phyloP scores from a whole-genome alignment of 2,888 invertebrate genomes.

The Dynastes tityus region DNA sequence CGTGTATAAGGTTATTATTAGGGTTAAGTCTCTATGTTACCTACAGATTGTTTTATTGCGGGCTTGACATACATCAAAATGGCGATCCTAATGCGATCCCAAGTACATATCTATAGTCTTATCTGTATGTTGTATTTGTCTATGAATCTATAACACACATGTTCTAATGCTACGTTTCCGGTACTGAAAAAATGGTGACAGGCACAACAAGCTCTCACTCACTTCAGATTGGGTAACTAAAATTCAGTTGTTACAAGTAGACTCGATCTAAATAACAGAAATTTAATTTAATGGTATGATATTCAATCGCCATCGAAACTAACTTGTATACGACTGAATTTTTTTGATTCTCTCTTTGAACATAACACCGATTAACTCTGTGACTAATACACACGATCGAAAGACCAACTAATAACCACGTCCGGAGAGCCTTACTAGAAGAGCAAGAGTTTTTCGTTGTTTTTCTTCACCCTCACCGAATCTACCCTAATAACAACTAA shows the following conservation, averaged over 20 bases:
- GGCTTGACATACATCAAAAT: too few species aligned
- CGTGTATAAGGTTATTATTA: too few species aligned
- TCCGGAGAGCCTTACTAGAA: conserved; percentile 6
- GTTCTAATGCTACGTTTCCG: conserved; percentile 44
- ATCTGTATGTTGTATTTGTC: too few species aligned
- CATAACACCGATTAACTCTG: conserved; percentile 43
- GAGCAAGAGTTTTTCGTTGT: conserved; percentile 7
- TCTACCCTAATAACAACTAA: conserved; percentile 32
- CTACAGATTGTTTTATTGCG: too few species aligned
- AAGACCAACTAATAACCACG: conserved; percentile 1
- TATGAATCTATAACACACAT: conserved; percentile 6
- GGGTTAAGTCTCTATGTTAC: too few species aligned
- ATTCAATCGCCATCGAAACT: background rate
- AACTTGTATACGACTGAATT: conserved; percentile 22
- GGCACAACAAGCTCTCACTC: conserved; percentile 27
- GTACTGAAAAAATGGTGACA: conserved; percentile 47
- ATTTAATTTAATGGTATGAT: background rate
- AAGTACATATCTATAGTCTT: too few species aligned
- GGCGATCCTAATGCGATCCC: too few species aligned
- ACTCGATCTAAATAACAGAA: background rate
- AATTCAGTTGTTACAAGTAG: conserved; percentile 31
- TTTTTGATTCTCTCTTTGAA: background rate
- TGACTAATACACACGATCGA: conserved; percentile 33
- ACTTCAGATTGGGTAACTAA: conserved; percentile 36
- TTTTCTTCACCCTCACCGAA: background rate